phyloP scores from a whole-genome alignment of 64 coral and sea anemone genomes.

The Dendrophyllia cribrosa region DNA sequence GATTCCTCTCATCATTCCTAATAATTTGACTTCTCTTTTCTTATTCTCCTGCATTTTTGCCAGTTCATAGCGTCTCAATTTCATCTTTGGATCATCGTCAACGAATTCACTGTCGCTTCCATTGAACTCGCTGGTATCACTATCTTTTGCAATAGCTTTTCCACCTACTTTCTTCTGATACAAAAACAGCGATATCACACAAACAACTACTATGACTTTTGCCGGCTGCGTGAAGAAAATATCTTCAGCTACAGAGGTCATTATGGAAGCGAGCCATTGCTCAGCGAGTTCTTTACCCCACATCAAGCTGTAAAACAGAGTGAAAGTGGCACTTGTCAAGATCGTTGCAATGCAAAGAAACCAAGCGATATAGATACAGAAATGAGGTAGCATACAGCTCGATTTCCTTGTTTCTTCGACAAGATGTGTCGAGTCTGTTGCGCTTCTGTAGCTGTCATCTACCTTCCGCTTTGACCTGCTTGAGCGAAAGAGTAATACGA shows the following conservation, averaged over 20 bases:
- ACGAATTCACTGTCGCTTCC: background rate
- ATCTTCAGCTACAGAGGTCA: slow-evolving; percentile 33
- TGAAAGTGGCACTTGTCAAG: background rate
- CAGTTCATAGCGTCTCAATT: background rate
- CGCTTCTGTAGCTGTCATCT: background rate
- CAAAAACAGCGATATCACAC: background rate
- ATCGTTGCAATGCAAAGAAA: background rate
- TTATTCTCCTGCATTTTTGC: background rate
- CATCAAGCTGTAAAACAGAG: slow-evolving; percentile 48
- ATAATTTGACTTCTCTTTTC: background rate
- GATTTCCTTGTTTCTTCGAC: background rate
- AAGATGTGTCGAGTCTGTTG: background rate
- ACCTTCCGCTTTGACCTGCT: background rate
- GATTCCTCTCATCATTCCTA: background rate
- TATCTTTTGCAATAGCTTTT: background rate
- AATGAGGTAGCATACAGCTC: slow-evolving; percentile 6
- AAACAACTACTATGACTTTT: background rate
- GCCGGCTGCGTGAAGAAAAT: slow-evolving; percentile 40
- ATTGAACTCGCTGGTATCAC: background rate
- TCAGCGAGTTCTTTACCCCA: slow-evolving; percentile 36
- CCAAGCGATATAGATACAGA: slow-evolving; percentile 19
- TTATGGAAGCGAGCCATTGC: slow-evolving; percentile 43
- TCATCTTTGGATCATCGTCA: background rate
- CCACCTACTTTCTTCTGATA: background rate
- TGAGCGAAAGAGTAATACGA: slow-evolving; percentile 28